phyloP scores from a whole-genome alignment of 2,797 vertebrate species.

The Epinephelus malabaricus region DNA sequence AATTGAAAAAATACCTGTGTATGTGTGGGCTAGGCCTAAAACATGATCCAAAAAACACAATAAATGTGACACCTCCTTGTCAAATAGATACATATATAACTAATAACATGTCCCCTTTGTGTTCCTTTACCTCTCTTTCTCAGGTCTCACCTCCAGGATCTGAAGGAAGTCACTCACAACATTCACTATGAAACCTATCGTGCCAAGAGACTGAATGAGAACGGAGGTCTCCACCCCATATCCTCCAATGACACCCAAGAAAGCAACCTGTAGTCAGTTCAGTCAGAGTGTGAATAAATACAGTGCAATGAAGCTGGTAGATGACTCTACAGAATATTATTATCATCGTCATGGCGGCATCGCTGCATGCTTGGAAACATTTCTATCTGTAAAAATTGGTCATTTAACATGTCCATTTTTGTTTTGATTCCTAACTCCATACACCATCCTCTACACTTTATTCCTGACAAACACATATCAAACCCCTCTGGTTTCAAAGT shows the following conservation, averaged over 20 bases:
- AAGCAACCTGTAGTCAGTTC: conserved; percentile 91
- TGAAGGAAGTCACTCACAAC: conserved; percentile 99
- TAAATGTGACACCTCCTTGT: background rate
- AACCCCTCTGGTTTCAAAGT: conserved; percentile 8
- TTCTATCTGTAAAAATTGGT: conserved; percentile 67
- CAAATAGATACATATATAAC: background rate
- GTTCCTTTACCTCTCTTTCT: background rate
- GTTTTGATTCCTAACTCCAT: conserved; percentile 19
- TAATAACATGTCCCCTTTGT: background rate
- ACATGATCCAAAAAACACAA: background rate
- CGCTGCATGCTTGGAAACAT: conserved; percentile 77
- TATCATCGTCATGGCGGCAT: conserved; percentile 59
- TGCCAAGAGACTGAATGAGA: conserved; percentile 96
- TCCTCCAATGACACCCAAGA: conserved; percentile 87
- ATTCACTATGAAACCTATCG: conserved; percentile 99
- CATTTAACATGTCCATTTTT: conserved; percentile 40
- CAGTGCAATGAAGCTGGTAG: conserved; percentile 59
- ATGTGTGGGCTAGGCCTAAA: background rate
- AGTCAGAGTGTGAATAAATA: conserved; percentile 40
- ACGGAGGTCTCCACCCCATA: conserved; percentile 95
- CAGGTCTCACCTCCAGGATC: conserved; percentile 98
- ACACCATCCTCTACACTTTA: conserved; percentile 10
- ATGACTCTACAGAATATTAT: conserved; percentile 59
- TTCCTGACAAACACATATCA: conserved; percentile 42
- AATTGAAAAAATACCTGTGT: background rate